Conservation (phyloP, 1,140 invertebrate species). For the Prorops nasuta region DNA sequence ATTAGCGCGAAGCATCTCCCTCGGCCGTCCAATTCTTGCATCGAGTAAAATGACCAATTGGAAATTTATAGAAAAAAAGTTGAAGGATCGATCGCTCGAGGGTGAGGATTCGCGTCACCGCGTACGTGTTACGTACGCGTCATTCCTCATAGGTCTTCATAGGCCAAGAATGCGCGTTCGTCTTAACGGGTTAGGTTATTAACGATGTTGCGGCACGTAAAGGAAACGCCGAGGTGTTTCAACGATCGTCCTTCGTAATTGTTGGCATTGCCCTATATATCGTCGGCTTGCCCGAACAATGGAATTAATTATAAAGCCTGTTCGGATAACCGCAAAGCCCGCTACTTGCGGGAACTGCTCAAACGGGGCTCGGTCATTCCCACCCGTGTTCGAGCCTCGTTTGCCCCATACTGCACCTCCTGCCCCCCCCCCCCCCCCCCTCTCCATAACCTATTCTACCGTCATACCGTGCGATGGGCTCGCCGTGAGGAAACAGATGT, state of each 20-base stretch:
- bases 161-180: slow-evolving; percentile 3
- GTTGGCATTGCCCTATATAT: slow-evolving; percentile 25
- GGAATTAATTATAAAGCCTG: slow-evolving; percentile 51
- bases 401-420: neutral
- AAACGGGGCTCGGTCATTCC: slow-evolving; percentile 11
- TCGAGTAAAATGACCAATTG: too few species aligned
- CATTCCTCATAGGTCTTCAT: too few species aligned
- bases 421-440: too few species aligned
- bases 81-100: too few species aligned
- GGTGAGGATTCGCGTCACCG: too few species aligned
- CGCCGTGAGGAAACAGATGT: slow-evolving; percentile 25
- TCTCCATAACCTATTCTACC: slow-evolving; percentile 4
- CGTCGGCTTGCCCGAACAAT: slow-evolving; percentile 37
- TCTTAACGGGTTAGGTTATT: slow-evolving; percentile 19
- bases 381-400: slow-evolving; percentile 4
- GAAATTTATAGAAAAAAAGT: too few species aligned
- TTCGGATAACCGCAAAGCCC: slow-evolving; percentile 37
- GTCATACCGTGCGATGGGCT: too few species aligned
- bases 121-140: too few species aligned
- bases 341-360: slow-evolving; percentile 37
- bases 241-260: slow-evolving; percentile 29
- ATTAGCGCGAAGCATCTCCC: too few species aligned
- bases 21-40: too few species aligned
- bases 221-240: slow-evolving; percentile 22
- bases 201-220: slow-evolving; percentile 27